Evolutionary conservation across 2,888 invertebrate species (phyloP).

Genomic region (Cephus pygmeus): DNA sequence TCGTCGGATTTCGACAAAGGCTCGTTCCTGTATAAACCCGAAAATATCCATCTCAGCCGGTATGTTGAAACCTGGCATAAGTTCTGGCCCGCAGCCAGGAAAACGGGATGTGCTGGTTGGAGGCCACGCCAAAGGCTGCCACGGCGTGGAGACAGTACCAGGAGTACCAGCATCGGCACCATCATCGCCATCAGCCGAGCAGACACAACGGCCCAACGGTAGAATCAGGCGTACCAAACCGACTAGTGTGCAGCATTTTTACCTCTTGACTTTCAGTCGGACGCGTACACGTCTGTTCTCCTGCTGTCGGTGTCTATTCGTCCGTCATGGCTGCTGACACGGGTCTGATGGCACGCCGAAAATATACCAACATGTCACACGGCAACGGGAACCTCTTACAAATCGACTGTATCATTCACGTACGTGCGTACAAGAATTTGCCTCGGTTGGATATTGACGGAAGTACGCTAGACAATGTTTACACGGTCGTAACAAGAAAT

Average conservation of each 20-base stretch:
- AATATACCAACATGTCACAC: slow-evolving; percentile 11
- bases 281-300: neutral
- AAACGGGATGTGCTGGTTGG: slow-evolving; percentile 17
- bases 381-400: neutral
- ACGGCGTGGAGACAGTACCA: neutral
- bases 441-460: neutral
- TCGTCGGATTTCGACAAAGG: slow-evolving; percentile 8
- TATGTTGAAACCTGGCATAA: slow-evolving; percentile 65
- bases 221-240: neutral
- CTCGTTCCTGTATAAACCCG: slow-evolving; percentile 44
- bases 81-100: slow-evolving; percentile 58
- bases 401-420: neutral
- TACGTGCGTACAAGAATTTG: neutral
- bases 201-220: neutral
- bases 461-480: neutral
- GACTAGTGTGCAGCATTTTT: neutral
- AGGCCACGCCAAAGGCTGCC: slow-evolving; percentile 3
- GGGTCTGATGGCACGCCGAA: slow-evolving; percentile 17
- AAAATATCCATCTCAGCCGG: slow-evolving; percentile 63
- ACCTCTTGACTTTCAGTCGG: neutral
- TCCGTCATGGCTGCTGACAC: slow-evolving; percentile 15
- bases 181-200: neutral
- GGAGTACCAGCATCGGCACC: neutral
- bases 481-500: neutral
- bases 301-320: neutral